Evolutionary conservation across 2,888 invertebrate genomes (phyloP).

Genomic region (Coelinius sp.): DNA sequence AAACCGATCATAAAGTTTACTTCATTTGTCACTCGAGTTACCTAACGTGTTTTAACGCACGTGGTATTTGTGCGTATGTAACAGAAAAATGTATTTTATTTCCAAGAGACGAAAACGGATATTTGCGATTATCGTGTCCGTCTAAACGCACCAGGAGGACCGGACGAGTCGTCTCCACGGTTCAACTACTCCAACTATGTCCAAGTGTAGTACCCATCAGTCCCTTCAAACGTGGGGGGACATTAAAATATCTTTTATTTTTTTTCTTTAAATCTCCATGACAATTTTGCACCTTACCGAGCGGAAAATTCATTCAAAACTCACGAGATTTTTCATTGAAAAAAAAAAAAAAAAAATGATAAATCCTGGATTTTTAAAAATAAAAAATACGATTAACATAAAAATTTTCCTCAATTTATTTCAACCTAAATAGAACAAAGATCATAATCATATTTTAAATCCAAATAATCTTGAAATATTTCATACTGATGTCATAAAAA

Average conservation of each 20-base stretch:
- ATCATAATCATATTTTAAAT: no score
- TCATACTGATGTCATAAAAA: no score
- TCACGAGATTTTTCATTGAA: not conserved
- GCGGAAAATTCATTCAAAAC: not conserved
- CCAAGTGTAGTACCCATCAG: not conserved
- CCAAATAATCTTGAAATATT: no score
- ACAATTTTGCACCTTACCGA: not conserved
- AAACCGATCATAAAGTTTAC: not conserved
- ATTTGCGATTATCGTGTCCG: slow-evolving; percentile 68
- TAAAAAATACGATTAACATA: no score
- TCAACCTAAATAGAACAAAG: no score
- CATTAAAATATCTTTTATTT: not conserved
- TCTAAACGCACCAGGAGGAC: slow-evolving; percentile 51
- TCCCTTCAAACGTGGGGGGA: not conserved
- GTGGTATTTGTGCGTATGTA: not conserved
- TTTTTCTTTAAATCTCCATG: not conserved
- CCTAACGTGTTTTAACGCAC: not conserved
- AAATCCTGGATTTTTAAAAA: no score
- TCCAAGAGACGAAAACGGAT: slow-evolving; percentile 55
- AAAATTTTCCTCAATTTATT: no score
- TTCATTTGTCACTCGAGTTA: slow-evolving; percentile 15
- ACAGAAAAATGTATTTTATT: not conserved
- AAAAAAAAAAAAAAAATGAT: no score
- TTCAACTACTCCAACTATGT: slow-evolving; percentile 58
- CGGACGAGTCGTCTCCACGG: slow-evolving; percentile 70